Evolutionary conservation across 2,888 invertebrate species (phyloP).

Genomic region (Automeris io): DNA sequence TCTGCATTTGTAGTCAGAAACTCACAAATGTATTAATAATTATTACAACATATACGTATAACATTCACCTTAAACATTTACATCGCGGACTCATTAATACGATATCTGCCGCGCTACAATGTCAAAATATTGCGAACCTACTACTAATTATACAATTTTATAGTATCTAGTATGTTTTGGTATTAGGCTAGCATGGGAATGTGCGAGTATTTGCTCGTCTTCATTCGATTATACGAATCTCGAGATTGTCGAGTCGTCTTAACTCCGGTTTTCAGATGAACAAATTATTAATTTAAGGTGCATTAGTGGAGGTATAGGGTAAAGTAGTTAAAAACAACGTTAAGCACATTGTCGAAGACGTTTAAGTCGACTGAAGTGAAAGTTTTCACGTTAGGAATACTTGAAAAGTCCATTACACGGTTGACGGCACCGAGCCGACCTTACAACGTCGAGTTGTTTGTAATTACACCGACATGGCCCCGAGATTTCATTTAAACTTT

Average conservation of each 20-base stretch:
- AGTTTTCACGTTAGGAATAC: conserved; percentile 73
- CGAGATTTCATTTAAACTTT: conserved; percentile 70
- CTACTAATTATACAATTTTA: too few species aligned
- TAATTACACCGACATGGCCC: conserved; percentile 67
- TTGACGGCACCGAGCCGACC: conserved; percentile 55
- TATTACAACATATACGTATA: too few species aligned
- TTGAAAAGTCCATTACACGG: conserved; percentile 75
- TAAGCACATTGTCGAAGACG: conserved; percentile 68
- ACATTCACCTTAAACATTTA: too few species aligned
- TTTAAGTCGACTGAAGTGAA: conserved; percentile 60
- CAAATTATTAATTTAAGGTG: conserved; percentile 59
- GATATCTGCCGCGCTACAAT: too few species aligned
- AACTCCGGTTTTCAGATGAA: conserved; percentile 1
- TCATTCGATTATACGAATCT: not conserved
- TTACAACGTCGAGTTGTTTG: conserved; percentile 58
- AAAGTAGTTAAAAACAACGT: conserved; percentile 71
- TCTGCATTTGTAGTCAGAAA: too few species aligned
- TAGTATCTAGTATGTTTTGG: too few species aligned
- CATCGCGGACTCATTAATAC: too few species aligned
- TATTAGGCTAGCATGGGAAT: too few species aligned
- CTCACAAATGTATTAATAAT: too few species aligned
- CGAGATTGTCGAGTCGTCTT: not conserved
- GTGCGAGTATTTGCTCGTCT: too few species aligned
- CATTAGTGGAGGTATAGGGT: conserved; percentile 49
- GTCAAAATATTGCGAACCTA: too few species aligned